phyloP scores from a whole-genome alignment of 2,888 invertebrate species.

The Leistus spinibarbis region DNA sequence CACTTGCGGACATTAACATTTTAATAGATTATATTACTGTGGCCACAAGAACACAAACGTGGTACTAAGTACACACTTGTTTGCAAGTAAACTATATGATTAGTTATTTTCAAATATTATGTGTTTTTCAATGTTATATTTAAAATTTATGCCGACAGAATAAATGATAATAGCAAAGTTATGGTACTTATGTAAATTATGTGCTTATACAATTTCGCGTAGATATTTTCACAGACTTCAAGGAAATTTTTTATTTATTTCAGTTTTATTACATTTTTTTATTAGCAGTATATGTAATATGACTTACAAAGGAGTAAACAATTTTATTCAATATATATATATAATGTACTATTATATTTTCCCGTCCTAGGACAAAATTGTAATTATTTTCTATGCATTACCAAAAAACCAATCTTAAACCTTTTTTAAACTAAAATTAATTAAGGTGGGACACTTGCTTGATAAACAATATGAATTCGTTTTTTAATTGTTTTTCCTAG shows the following conservation, averaged over 20 bases:
- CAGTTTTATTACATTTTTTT: not conserved
- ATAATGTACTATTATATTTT: no score
- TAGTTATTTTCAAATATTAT: not conserved
- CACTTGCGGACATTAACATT: constrained; percentile 5
- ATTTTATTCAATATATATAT: not conserved
- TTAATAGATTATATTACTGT: not conserved
- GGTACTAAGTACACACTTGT: not conserved
- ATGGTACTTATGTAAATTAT: not conserved
- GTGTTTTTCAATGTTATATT: not conserved
- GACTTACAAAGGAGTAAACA: not conserved
- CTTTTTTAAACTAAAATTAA: no score
- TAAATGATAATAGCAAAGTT: not conserved
- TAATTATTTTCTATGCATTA: no score
- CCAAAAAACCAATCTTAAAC: no score
- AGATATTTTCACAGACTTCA: not conserved
- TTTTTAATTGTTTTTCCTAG: no score
- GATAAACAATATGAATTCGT: no score
- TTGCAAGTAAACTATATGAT: not conserved
- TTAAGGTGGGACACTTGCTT: no score
- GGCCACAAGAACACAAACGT: not conserved
- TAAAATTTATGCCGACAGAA: not conserved
- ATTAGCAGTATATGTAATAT: not conserved
- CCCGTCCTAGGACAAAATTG: no score
- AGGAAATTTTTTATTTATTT: not conserved
- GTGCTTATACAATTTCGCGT: not conserved